phyloP scores from a whole-genome alignment of 2,797 vertebrate genomes.

The Melopsittacus undulatus region DNA sequence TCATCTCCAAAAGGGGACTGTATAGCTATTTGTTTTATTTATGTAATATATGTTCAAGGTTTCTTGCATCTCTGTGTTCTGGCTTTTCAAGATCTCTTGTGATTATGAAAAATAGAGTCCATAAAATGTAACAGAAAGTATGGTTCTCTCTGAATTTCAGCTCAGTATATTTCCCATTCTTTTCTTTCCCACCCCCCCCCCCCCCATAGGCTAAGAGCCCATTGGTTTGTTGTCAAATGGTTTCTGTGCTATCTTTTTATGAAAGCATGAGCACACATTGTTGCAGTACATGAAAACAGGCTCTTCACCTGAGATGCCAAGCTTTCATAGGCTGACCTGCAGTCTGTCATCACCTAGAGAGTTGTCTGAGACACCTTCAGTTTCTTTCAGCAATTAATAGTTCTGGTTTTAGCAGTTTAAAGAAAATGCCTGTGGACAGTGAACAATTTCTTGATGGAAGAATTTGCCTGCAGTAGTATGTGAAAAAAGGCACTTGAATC shows the following conservation, averaged over 20 bases:
- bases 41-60: background rate
- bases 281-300: background rate
- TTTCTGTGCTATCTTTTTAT: background rate
- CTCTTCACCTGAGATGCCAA: background rate
- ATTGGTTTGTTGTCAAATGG: background rate
- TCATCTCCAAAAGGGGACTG: background rate
- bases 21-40: background rate
- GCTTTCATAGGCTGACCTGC: background rate
- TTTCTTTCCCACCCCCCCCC: too few species aligned
- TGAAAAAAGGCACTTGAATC: background rate
- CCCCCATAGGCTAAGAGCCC: background rate
- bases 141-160: background rate
- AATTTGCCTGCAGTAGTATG: background rate
- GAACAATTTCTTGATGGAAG: background rate
- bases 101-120: background rate
- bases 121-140: background rate
- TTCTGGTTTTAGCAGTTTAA: background rate
- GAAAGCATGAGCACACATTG: background rate
- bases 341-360: background rate
- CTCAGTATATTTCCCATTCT: background rate
- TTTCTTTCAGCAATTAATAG: background rate
- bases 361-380: background rate
- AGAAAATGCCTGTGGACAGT: background rate
- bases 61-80: background rate
- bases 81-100: background rate